These are phyloP conservation scores for Pantala flavescens DNA, from an alignment of 1,140 invertebrate genomes.

Conservation along the genomic window DNA sequence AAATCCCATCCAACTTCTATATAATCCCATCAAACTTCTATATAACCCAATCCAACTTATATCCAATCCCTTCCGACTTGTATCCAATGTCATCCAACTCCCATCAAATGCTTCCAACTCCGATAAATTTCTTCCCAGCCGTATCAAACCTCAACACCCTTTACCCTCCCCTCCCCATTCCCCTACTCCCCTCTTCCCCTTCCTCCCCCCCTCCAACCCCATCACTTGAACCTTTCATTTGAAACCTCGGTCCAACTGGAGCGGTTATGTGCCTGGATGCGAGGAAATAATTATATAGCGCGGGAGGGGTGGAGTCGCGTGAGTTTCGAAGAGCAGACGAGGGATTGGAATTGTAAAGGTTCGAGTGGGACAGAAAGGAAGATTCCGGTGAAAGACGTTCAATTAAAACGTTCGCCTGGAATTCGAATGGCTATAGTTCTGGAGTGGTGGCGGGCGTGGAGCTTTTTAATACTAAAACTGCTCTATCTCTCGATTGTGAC, in stretches of 20 bases:
- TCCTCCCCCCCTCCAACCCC: not conserved
- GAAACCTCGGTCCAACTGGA: not conserved
- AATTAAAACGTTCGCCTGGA: constrained; percentile 9
- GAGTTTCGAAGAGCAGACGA: not conserved
- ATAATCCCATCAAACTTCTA: not conserved
- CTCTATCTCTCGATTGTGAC: too few relatives aligned
- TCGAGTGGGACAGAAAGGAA: not conserved
- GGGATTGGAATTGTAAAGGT: not conserved
- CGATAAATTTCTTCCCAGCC: not conserved
- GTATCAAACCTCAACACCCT: not conserved
- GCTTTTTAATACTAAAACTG: not conserved
- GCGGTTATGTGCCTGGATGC: constrained; percentile 2
- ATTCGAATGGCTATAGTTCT: not conserved
- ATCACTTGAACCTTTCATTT: not conserved
- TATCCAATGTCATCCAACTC: not conserved
- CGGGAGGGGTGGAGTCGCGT: not conserved
- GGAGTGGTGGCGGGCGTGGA: not conserved
- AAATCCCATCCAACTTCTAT: not conserved
- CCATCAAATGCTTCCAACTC: not conserved
- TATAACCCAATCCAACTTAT: not conserved
- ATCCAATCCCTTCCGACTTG: not conserved
- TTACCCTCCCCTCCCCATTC: not conserved
- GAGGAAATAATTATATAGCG: constrained; percentile 6
- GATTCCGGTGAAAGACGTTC: constrained; percentile 3
- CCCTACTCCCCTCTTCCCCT: not conserved